Conservation (phyloP, 2,113 vertebrate species). For the Thinocorus orbignyianus region DNA sequence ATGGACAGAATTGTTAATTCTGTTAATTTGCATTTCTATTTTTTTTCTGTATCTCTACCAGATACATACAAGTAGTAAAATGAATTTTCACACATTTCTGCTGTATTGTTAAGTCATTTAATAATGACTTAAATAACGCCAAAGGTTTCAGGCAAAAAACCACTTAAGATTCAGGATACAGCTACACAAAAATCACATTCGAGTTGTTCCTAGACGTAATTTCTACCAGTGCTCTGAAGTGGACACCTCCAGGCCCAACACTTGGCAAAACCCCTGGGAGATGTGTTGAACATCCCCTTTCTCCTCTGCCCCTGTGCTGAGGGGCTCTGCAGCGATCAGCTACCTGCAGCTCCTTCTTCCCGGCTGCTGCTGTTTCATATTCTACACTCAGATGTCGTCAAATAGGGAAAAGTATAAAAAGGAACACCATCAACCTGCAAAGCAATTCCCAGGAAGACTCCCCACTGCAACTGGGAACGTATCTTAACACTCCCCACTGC, state of each 20-base stretch:
- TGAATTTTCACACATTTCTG: neutral
- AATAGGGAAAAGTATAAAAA: neutral
- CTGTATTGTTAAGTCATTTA: neutral
- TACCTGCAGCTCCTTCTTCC: neutral
- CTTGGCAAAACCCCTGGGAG: neutral
- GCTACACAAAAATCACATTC: neutral
- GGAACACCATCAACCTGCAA: neutral
- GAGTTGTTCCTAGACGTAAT: neutral
- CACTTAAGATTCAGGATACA: neutral
- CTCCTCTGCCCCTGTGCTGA: neutral
- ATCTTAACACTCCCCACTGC: neutral
- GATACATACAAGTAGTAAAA: neutral
- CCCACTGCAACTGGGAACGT: neutral
- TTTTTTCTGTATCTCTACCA: neutral
- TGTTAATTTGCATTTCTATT: neutral
- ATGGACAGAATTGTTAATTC: neutral
- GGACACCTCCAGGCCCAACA: neutral
- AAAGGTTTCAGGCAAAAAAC: neutral
- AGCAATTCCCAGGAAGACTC: neutral
- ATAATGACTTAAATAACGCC: neutral
- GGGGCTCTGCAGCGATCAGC: neutral
- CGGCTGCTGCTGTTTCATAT: neutral
- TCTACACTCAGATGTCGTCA: fast-evolving
- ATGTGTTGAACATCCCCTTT: fast-evolving
- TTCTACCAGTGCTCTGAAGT: neutral